A percentile compares a stretch with the other conserved stretches of the same genome.
phyloP scores from a whole-genome alignment of 1,140 invertebrate genomes.

The Galleria mellonella region DNA sequence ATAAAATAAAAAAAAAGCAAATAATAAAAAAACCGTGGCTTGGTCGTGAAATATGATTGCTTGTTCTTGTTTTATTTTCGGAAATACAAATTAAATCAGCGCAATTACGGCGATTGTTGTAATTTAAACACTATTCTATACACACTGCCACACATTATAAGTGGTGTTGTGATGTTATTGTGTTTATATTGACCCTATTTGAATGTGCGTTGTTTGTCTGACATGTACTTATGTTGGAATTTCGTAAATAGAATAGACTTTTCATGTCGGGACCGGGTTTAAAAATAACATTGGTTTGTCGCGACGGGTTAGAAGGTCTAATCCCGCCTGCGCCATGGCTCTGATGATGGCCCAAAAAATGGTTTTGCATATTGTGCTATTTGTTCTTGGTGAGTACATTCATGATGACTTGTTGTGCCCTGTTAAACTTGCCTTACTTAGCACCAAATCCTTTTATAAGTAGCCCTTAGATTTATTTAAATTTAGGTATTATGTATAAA shows the following conservation, averaged over 20 bases:
- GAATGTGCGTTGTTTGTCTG: constrained; percentile 57
- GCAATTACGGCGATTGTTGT: constrained; percentile 32
- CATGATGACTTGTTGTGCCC: no score
- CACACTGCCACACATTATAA: neutral
- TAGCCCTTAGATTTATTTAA: no score
- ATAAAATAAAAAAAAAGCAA: no score
- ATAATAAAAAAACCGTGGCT: constrained; percentile 8
- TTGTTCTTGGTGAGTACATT: constrained; percentile 41
- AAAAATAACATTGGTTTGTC: constrained; percentile 68
- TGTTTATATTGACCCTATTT: constrained; percentile 12
- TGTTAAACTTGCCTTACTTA: no score
- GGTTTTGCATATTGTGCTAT: constrained; percentile 25
- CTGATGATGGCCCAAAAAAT: constrained; percentile 34
- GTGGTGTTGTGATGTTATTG: constrained; percentile 6
- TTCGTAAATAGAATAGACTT: constrained; percentile 63
- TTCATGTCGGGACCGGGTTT: constrained; percentile 63
- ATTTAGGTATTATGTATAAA: no score
- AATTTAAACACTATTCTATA: constrained; percentile 18
- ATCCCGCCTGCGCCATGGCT: constrained; percentile 33
- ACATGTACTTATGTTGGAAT: constrained; percentile 57
- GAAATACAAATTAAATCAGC: constrained; percentile 48
- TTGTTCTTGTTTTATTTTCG: constrained; percentile 32
- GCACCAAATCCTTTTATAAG: no score
- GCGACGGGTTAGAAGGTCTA: constrained; percentile 38
- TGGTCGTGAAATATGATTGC: constrained; percentile 11